These are phyloP conservation scores for Steinernema hermaphroditum DNA, from an alignment of 2,888 invertebrate genomes.

Conservation along the genomic window DNA sequence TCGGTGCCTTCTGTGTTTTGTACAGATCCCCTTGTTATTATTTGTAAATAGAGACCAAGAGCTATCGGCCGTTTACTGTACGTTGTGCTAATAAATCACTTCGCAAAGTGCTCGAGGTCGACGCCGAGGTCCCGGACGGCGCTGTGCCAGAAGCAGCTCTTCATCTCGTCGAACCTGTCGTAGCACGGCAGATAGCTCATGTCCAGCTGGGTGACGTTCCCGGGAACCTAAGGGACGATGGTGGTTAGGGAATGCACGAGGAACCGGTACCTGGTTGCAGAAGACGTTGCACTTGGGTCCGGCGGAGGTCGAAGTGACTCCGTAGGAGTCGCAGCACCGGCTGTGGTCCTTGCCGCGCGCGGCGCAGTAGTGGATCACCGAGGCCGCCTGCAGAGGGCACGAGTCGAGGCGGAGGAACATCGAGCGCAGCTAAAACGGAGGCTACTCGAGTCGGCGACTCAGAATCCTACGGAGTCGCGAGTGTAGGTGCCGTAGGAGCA, in stretches of 20 bases:
- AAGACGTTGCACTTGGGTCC: constrained; percentile 22
- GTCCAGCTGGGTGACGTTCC: constrained; percentile 46
- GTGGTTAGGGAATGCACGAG: not conserved
- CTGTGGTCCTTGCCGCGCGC: constrained; percentile 19
- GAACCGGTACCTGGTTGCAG: constrained; percentile 12
- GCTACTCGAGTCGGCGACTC: not conserved
- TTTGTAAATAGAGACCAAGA: constrained; percentile 23
- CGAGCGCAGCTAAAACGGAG: constrained; percentile 3
- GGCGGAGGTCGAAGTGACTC: constrained; percentile 1
- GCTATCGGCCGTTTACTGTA: too few species aligned
- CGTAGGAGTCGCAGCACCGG: constrained; percentile 3
- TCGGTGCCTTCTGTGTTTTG: constrained; percentile 17
- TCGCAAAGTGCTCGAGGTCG: constrained; percentile 49
- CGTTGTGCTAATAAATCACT: constrained; percentile 29
- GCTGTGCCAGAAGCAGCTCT: constrained; percentile 59
- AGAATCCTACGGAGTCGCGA: not conserved
- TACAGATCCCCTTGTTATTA: constrained; percentile 9
- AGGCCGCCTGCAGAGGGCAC: constrained; percentile 19
- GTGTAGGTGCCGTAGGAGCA: constrained; percentile 29
- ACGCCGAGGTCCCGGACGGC: constrained; percentile 11
- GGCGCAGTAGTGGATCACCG: constrained; percentile 28
- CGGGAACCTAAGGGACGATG: constrained; percentile 13
- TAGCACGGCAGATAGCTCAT: constrained; percentile 60
- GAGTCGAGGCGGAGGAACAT: constrained; percentile 25
- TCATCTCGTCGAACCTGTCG: constrained; percentile 61